phyloP scores from a whole-genome alignment of 2,888 invertebrate species.

The Leptopterna dolabrata region DNA sequence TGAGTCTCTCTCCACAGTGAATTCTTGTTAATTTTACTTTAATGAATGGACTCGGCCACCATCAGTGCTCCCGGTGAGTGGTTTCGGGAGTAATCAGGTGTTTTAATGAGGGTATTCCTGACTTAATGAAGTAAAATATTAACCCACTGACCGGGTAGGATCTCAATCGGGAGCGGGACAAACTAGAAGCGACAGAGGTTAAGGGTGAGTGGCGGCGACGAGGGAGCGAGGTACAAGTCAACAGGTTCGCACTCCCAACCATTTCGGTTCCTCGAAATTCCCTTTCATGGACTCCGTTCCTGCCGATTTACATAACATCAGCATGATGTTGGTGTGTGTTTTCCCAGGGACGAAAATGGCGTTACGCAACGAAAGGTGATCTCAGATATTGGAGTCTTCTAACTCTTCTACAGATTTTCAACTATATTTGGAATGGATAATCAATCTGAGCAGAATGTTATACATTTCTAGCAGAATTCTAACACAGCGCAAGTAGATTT shows the following conservation, averaged over 20 bases:
- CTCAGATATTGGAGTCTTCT: too few relatives aligned
- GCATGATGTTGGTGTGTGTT: neutral
- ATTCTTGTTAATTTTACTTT: slow-evolving; percentile 18
- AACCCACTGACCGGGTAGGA: neutral
- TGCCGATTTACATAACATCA: slow-evolving; percentile 2
- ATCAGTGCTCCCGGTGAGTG: neutral
- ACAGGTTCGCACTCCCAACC: neutral
- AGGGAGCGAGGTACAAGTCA: neutral
- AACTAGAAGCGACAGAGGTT: neutral
- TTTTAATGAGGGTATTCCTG: slow-evolving; percentile 23
- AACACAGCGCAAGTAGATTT: too few relatives aligned
- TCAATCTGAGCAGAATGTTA: too few relatives aligned
- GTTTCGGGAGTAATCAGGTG: neutral
- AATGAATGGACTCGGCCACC: neutral
- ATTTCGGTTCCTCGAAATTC: slow-evolving; percentile 18
- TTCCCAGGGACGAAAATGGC: neutral
- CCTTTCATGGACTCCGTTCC: slow-evolving; percentile 12
- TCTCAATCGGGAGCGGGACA: neutral
- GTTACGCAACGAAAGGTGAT: neutral
- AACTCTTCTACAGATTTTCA: too few relatives aligned
- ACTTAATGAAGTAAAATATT: slow-evolving; percentile 27
- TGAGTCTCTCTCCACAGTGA: neutral
- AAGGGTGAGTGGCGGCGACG: neutral
- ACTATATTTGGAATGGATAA: too few relatives aligned
- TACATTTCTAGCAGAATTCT: too few relatives aligned